phyloP scores from a whole-genome alignment of 2,888 invertebrate species.

The Hoplodrina ambigua region DNA sequence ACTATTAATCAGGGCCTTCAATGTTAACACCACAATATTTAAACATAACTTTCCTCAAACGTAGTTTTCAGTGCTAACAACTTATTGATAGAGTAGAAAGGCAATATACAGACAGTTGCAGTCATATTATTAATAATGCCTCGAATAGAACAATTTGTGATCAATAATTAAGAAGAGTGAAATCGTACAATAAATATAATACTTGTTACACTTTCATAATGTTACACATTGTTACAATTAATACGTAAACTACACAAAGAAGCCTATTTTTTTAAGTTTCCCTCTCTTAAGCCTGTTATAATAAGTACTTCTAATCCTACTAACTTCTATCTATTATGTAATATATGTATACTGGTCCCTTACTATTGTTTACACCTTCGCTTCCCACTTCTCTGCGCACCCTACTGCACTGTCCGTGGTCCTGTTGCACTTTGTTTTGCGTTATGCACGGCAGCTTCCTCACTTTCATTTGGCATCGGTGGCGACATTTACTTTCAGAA shows the following conservation, averaged over 20 bases:
- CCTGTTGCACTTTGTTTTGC: slow-evolving; percentile 82
- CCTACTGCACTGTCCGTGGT: slow-evolving; percentile 81
- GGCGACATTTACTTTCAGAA: slow-evolving; percentile 71
- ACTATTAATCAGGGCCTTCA: slow-evolving; percentile 73
- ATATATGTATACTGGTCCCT: slow-evolving; percentile 62
- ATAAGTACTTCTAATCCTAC: slow-evolving; percentile 70
- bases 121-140: slow-evolving; percentile 78
- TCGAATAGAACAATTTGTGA: slow-evolving; percentile 83
- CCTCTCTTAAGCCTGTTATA: slow-evolving; percentile 76
- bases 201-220: slow-evolving; percentile 87
- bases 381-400: slow-evolving; percentile 68
- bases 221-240: slow-evolving; percentile 87
- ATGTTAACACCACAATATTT: slow-evolving; percentile 72
- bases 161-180: slow-evolving; percentile 85
- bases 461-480: slow-evolving; percentile 76
- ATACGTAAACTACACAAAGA: slow-evolving; percentile 82
- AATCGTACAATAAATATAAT: slow-evolving; percentile 87
- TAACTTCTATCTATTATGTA: slow-evolving; percentile 61
- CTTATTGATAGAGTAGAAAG: slow-evolving; percentile 74
- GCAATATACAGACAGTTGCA: slow-evolving; percentile 76
- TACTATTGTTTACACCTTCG: slow-evolving; percentile 67
- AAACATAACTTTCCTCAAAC: slow-evolving; percentile 69
- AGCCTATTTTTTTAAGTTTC: slow-evolving; percentile 85
- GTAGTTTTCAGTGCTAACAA: slow-evolving; percentile 66
- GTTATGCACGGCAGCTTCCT: slow-evolving; percentile 84